Conservation (phyloP, 2,113 vertebrate species). For the Corvus hawaiiensis region DNA sequence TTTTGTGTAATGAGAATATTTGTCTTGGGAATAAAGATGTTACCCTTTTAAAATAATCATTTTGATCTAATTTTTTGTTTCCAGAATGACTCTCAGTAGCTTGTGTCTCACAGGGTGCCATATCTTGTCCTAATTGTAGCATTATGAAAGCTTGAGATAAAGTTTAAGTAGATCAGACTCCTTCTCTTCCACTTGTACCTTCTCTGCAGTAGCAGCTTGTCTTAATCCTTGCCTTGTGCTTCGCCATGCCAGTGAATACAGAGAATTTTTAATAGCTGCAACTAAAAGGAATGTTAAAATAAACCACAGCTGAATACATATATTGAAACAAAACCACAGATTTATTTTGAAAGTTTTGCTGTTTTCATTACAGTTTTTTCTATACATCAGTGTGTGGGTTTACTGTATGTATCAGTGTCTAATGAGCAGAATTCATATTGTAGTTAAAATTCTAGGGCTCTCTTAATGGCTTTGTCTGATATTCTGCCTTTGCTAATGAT, state of each 20-base stretch:
- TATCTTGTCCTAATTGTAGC: not conserved
- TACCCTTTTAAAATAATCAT: not conserved
- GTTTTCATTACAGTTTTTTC: not conserved
- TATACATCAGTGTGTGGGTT: not conserved
- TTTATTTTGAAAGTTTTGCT: not conserved
- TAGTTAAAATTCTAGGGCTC: not conserved
- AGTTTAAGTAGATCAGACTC: not conserved
- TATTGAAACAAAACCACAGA: not conserved
- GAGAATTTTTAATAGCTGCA: not conserved
- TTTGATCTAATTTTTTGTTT: slow-evolving; percentile 13
- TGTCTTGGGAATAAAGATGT: not conserved
- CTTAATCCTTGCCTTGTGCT: not conserved
- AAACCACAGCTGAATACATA: not conserved
- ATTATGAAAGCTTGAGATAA: not conserved
- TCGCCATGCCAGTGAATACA: not conserved
- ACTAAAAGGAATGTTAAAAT: not conserved
- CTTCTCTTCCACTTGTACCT: not conserved
- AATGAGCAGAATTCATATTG: not conserved
- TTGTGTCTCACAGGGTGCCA: not conserved
- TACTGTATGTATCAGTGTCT: not conserved
- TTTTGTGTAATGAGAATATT: not conserved
- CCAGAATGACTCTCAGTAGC: not conserved
- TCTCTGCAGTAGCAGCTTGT: not conserved
- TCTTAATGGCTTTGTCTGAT: not conserved
- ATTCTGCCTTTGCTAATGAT: not conserved